Conservation (phyloP, 2,888 invertebrate species). For the Pogonocherus hispidulus region DNA sequence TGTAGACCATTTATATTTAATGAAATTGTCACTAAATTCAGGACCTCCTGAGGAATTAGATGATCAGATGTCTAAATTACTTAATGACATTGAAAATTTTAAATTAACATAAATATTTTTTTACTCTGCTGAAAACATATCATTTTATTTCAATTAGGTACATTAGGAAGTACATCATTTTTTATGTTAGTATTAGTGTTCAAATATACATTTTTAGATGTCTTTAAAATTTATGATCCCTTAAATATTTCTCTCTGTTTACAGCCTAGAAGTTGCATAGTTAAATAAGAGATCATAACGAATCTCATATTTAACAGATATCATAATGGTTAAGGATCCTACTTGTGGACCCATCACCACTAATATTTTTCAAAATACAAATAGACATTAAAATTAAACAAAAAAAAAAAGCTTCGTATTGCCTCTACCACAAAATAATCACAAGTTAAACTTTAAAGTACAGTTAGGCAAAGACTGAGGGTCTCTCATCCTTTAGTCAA, state of each 20-base stretch:
- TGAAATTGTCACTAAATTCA: constrained; percentile 62
- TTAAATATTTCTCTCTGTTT: neutral
- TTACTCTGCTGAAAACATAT: neutral
- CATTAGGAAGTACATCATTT: neutral
- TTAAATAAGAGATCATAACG: too few relatives aligned
- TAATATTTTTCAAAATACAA: too few relatives aligned
- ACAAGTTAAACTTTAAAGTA: too few relatives aligned
- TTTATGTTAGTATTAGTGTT: neutral
- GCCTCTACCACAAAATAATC: too few relatives aligned
- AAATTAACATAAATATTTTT: constrained; percentile 56
- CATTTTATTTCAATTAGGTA: too few relatives aligned
- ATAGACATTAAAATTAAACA: too few relatives aligned
- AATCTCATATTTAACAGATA: too few relatives aligned
- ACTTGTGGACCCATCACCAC: too few relatives aligned
- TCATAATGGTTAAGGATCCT: too few relatives aligned
- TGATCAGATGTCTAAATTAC: constrained; percentile 62
- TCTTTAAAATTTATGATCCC: neutral
- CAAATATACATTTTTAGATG: neutral
- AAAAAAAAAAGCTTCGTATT: too few relatives aligned
- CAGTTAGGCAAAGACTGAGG: too few relatives aligned
- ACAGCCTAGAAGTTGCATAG: neutral
- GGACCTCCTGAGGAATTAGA: constrained; percentile 59
- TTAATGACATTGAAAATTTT: constrained; percentile 63
- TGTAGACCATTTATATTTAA: constrained; percentile 55
- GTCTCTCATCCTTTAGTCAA: too few relatives aligned